These are phyloP conservation scores for Oreamnos americanus DNA, from an alignment of 2,113 vertebrate species.

Conservation along the genomic window DNA sequence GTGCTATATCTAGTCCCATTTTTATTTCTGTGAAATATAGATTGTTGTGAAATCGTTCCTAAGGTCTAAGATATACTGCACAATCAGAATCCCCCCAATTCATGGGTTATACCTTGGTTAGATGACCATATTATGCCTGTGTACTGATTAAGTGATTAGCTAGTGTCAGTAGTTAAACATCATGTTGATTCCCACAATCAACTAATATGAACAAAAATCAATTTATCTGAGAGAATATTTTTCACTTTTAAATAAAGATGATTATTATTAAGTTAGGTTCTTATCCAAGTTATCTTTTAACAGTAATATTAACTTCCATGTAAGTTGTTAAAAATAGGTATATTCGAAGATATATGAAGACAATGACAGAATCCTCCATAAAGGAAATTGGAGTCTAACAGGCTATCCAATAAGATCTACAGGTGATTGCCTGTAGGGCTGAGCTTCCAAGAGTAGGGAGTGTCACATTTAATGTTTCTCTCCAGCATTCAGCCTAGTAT, in stretches of 20 bases:
- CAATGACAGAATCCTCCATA: background rate
- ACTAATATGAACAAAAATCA: background rate
- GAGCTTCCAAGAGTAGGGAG: background rate
- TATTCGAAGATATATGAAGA: background rate
- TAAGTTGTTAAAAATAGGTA: background rate
- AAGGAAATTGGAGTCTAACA: background rate
- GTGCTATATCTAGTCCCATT: background rate
- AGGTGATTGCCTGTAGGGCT: background rate
- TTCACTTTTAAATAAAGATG: background rate
- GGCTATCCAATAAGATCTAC: background rate
- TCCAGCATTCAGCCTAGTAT: background rate
- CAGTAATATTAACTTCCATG: background rate
- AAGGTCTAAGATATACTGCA: background rate
- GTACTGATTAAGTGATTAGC: background rate
- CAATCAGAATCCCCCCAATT: background rate
- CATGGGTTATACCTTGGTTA: background rate
- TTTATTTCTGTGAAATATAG: background rate
- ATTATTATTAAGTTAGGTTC: background rate
- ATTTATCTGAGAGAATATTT: background rate
- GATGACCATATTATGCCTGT: background rate
- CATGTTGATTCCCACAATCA: background rate
- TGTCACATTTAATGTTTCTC: background rate
- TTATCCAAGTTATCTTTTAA: background rate
- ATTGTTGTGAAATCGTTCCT: background rate
- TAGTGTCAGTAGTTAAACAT: background rate